Conservation (phyloP, 2,113 vertebrate genomes). For the Sarotherodon lohbergeri region DNA sequence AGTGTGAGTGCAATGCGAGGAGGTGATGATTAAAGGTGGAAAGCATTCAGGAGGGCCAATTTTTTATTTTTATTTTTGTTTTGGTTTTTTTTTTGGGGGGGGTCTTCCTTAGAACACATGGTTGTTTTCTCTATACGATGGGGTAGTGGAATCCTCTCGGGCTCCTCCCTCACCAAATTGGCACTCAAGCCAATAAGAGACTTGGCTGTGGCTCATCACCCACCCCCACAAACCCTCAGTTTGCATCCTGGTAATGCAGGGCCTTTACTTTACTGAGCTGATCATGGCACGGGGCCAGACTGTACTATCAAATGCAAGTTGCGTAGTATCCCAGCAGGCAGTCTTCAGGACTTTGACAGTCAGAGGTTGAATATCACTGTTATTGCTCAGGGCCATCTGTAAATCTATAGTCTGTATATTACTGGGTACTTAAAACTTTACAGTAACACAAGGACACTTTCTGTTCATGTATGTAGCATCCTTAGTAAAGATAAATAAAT, state of each 20-base stretch:
- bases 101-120: conserved; percentile 1
- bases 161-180: conserved; percentile 41
- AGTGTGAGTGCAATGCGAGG: background rate
- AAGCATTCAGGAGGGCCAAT: background rate
- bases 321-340: conserved; percentile 18
- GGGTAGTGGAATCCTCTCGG: background rate
- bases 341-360: conserved; percentile 15
- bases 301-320: conserved; percentile 4
- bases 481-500: background rate
- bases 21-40: background rate
- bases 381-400: conserved; percentile 5
- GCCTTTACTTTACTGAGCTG: background rate
- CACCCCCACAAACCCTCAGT: conserved; percentile 24
- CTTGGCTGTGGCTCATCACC: background rate
- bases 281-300: background rate
- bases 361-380: conserved; percentile 33
- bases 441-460: background rate
- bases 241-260: background rate
- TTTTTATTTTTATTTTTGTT: background rate
- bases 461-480: background rate
- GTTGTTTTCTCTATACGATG: conserved; percentile 1
- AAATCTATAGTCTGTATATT: background rate
- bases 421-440: background rate
- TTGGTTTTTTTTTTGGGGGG: background rate
- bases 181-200: background rate